Conservation (phyloP, 2,888 invertebrate genomes). For the Atethmia centrago region DNA sequence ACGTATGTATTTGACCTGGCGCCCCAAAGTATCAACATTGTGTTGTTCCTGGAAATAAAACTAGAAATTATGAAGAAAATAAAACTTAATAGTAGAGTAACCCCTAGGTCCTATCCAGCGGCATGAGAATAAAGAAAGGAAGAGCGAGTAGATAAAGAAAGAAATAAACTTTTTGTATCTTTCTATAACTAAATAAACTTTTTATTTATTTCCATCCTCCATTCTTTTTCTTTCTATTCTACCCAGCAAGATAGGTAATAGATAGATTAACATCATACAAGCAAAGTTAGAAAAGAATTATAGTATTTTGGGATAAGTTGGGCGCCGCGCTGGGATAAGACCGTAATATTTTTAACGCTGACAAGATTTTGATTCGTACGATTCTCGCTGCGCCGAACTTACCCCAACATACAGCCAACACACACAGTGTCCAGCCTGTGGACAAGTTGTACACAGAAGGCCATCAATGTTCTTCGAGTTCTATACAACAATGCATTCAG, state of each 20-base stretch:
- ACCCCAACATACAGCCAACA: no score
- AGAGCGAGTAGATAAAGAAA: neutral
- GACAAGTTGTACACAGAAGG: no score
- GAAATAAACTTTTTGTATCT: neutral
- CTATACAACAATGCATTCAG: no score
- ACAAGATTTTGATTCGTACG: neutral
- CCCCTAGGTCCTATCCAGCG: neutral
- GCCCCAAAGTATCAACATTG: slow-evolving; percentile 79
- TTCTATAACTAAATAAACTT: no score
- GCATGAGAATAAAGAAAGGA: neutral
- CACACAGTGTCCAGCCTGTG: no score
- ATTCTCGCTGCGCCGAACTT: neutral
- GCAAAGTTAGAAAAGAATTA: neutral
- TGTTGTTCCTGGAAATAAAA: slow-evolving; percentile 74
- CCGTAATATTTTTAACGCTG: neutral
- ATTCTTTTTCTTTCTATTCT: no score
- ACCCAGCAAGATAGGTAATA: no score
- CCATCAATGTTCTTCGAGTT: no score
- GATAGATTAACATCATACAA: no score
- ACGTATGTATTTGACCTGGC: slow-evolving; percentile 65
- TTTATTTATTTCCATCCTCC: no score
- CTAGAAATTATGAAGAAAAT: neutral
- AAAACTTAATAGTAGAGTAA: neutral
- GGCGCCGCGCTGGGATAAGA: neutral
- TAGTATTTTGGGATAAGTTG: neutral